Evolutionary conservation across 1,140 invertebrate species (phyloP), one percentile per base, ranked within the genome.

Genomic region (Scylla paramamosain): DNA sequence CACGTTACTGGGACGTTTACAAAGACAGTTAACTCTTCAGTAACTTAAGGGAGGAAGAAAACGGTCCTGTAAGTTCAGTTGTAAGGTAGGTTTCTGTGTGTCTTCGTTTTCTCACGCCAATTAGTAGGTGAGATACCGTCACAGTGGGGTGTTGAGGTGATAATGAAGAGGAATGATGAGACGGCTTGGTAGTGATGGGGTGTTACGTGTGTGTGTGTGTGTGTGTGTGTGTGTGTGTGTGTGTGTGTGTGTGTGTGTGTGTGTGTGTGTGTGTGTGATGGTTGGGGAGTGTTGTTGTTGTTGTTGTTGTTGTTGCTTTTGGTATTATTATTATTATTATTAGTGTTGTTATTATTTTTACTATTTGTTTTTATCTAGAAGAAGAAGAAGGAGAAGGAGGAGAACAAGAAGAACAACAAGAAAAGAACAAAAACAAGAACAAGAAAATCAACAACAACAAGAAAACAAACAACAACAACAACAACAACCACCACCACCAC

Each of bases 161-260:
- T 59, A 59, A 59, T 59, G 10, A 12, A 1, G 52, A 14, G 10
- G 52, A 59, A 20, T 59, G 52, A 59, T 59, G 52, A 1, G 52
- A 59, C 10, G 10, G 52, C 0, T 59, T 59, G 10, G 52, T 48
- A 59, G 52, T 59, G 52, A 0, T 59, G 12, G 25, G 4, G 25
- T 84, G 31, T n/a, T 82, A 8, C 7, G 28, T 82, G 28, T 82
- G 28, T 82, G 28, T 82, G 28, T 82, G 28, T 82, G 28, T 82
- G 28, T 82, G 28, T 82, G 28, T 82, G 28, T 82, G 28, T 82
- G 28, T 82, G 28, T 82, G 28, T 82, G 77, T 82, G 77, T 82
- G 77, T 82, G 77, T 82, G 77, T 25, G 77, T 82, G 77, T 82
- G 77, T 82, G 77, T 82, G 77, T 82, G 77, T 82, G 77, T 82